Conservation (phyloP, 2,888 invertebrate genomes). For the Andrena dorsata region DNA sequence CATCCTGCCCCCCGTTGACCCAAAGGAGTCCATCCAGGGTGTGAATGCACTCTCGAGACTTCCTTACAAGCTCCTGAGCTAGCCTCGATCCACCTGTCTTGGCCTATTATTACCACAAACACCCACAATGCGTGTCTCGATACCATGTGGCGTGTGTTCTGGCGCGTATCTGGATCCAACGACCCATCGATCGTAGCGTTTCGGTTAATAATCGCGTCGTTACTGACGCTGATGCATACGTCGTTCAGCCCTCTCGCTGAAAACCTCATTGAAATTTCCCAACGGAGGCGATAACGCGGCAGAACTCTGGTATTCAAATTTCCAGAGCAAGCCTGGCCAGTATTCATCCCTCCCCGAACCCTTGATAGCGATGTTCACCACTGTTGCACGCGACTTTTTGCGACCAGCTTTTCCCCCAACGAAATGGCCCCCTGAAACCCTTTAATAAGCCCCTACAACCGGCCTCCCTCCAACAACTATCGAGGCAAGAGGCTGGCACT, state of each 20-base stretch:
- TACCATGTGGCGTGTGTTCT: background rate
- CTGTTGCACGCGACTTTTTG: background rate
- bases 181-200: constrained; percentile 15
- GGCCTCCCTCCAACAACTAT: too few species aligned
- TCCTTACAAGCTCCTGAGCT: background rate
- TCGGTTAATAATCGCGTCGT: constrained; percentile 31
- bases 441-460: too few species aligned
- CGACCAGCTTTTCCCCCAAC: too few species aligned
- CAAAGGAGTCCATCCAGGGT: background rate
- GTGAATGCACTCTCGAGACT: background rate
- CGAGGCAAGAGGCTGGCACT: background rate
- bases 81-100: background rate
- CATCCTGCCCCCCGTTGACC: too few species aligned
- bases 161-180: constrained; percentile 11
- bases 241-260: background rate
- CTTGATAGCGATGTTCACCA: background rate
- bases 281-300: background rate
- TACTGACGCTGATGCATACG: constrained; percentile 2
- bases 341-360: background rate
- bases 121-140: background rate
- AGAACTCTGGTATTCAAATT: constrained; percentile 21
- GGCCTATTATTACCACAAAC: background rate
- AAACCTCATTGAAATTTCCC: constrained; percentile 21
- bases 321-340: background rate
- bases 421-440: too few species aligned